Evolutionary conservation across 1,140 invertebrate genomes (phyloP), one percentile per base, ranked within the genome.

Genomic region (Ylistrum balloti): DNA sequence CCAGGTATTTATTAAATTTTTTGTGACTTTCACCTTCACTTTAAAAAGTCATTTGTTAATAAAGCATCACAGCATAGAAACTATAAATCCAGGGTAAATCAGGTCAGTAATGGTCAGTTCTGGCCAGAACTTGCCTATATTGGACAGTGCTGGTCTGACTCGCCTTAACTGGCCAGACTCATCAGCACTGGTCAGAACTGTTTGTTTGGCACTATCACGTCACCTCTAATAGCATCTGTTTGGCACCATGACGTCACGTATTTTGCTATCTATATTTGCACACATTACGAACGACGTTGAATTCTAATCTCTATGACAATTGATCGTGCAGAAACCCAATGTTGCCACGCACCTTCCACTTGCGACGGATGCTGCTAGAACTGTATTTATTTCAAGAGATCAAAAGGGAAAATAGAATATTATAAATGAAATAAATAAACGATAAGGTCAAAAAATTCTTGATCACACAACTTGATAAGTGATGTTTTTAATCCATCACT

Each of bases 161-260:
- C n/a, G n/a, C n/a, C n/a, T n/a, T n/a, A n/a, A n/a, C n/a, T n/a
- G n/a, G n/a, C n/a, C n/a, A n/a, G n/a, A n/a, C n/a, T n/a, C 56
- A 17, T n/a, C 5, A 28, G 56, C 28, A 74, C 56, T 28, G 56
- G 15, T 28, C 22, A 74, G 56, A 28, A 74, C 56, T 28, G 56
- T n/a, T 74, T 22, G 56, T 74, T 74, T 74, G 56, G 56, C 56
- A 74, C 56, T 28, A 74, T 74, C 22, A 74, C 56, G 56, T 74
- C 56, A 74, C 56, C 0, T 74, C 56, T 74, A 28, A 74, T 74
- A 0, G 56, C 56, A 74, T 9, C 28, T 74, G 9, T 74, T 48
- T 48, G 45, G 45, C 45, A 48, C 45, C 22, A 48, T 74, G 56
- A 74, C 56, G n/a, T 74, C 56, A 74, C n/a, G 56, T 28, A 28